A percentile compares a stretch with the other conserved stretches of the same genome.
phyloP scores from a whole-genome alignment of 2,888 invertebrate species.

The Calameuta pallipes region DNA sequence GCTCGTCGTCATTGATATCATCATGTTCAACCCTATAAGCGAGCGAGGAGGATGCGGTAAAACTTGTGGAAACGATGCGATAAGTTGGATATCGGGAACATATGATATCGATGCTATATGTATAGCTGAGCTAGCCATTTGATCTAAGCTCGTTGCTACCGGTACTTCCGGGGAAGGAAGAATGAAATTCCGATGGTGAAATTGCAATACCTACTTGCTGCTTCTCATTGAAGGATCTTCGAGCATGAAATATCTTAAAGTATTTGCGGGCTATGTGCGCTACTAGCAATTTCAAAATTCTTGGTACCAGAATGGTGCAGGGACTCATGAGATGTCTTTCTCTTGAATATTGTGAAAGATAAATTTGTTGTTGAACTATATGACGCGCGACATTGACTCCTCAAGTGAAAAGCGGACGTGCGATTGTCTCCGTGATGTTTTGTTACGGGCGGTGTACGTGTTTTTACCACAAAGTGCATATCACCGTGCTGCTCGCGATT shows the following conservation, averaged over 20 bases:
- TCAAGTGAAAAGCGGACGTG: constrained; percentile 15
- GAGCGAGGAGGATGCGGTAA: not conserved
- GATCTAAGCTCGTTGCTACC: not conserved
- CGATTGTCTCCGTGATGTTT: not conserved
- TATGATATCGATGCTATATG: not conserved
- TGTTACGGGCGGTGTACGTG: not conserved
- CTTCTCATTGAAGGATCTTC: not conserved
- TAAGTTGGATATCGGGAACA: not conserved
- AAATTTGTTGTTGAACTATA: not conserved
- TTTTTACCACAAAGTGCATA: not conserved
- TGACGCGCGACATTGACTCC: constrained; percentile 15
- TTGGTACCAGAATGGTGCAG: not conserved
- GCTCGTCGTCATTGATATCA: not conserved
- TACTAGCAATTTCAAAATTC: not conserved
- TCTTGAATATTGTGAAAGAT: not conserved
- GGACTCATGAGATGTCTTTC: not conserved
- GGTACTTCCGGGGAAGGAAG: not conserved
- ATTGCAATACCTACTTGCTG: not conserved
- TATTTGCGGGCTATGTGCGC: not conserved
- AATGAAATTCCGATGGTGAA: not conserved
- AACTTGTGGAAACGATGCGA: not conserved
- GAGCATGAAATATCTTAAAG: not conserved
- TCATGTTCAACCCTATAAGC: not conserved
- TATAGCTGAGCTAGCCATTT: not conserved
- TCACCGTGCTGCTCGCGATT: not conserved